These are phyloP conservation scores for Sebastes cheni DNA, from an alignment of 2,797 vertebrate genomes.

Conservation along the genomic window DNA sequence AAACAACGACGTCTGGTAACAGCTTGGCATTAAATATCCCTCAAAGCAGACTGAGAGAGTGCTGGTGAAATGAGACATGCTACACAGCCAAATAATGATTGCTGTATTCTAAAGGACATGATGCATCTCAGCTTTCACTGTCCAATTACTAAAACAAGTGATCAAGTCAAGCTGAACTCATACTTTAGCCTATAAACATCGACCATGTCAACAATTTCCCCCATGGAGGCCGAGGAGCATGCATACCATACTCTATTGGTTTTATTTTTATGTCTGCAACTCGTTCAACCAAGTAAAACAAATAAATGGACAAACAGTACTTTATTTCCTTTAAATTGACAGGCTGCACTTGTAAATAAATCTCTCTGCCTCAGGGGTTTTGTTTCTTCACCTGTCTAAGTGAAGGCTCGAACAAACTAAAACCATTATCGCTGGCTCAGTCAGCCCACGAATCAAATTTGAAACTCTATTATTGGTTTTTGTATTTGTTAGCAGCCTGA, in stretches of 20 bases:
- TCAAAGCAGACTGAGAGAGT: not conserved
- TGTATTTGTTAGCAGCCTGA: slow-evolving; percentile 16
- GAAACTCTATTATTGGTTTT: slow-evolving; percentile 28
- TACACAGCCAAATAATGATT: not conserved
- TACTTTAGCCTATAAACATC: not conserved
- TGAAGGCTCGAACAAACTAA: slow-evolving; percentile 7
- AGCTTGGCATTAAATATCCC: slow-evolving; percentile 3
- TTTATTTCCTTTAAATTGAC: slow-evolving; percentile 23
- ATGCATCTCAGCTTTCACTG: not conserved
- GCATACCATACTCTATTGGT: not conserved
- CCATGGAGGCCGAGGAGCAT: not conserved
- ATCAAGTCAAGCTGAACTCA: not conserved
- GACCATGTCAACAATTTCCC: not conserved
- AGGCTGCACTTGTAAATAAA: not conserved
- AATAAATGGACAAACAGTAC: not conserved
- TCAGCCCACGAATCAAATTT: slow-evolving; percentile 29
- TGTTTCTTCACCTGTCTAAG: not conserved
- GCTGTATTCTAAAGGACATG: not conserved
- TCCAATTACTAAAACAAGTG: not conserved
- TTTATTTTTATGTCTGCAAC: not conserved
- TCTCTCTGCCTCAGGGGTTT: not conserved
- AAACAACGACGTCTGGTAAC: slow-evolving; percentile 25
- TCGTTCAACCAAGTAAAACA: not conserved
- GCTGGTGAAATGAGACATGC: not conserved
- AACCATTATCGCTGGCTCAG: not conserved